Evolutionary conservation across 2,113 vertebrate genomes (phyloP).

Genomic region (Salvator merianae): DNA sequence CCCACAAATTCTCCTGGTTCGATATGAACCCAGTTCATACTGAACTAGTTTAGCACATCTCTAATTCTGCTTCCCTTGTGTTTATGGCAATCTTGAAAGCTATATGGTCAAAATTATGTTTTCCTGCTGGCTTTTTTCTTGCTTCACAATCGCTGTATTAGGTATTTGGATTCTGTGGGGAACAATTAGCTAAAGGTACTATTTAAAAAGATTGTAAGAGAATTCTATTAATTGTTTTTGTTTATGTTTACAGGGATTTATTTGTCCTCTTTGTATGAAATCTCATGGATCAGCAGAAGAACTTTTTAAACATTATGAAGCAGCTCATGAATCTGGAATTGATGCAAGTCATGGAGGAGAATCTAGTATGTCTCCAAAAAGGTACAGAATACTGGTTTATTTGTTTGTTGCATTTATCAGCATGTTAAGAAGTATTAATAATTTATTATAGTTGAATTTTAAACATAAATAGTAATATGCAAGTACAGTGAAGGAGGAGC

Average conservation of each 20-base stretch:
- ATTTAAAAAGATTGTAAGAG: not conserved
- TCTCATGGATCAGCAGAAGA: constrained; percentile 97
- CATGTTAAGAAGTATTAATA: constrained; percentile 17
- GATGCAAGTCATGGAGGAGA: constrained; percentile 80
- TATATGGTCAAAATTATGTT: not conserved
- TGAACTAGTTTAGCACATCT: too few relatives aligned
- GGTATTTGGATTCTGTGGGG: not conserved
- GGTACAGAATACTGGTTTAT: constrained; percentile 74
- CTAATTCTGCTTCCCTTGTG: not conserved
- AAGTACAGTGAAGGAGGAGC: constrained; percentile 3
- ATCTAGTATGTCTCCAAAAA: constrained; percentile 80
- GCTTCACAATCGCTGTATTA: not conserved
- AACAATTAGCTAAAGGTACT: not conserved
- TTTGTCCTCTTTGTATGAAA: constrained; percentile 99
- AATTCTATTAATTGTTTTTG: constrained; percentile 2
- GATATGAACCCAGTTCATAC: too few relatives aligned
- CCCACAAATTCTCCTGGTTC: too few relatives aligned
- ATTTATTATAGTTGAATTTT: constrained; percentile 24
- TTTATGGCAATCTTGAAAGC: not conserved
- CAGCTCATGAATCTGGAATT: constrained; percentile 90
- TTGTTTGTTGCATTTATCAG: constrained; percentile 33
- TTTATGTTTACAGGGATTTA: constrained; percentile 88
- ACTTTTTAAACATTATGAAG: constrained; percentile 96
- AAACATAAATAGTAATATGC: constrained; percentile 36
- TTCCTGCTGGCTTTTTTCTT: not conserved